Percentiles rank a stretch among this genome's conserved stretches.
phyloP scores from a whole-genome alignment of 53 echinoderm and acorn worm species.

The Apostichopus leukothele region DNA sequence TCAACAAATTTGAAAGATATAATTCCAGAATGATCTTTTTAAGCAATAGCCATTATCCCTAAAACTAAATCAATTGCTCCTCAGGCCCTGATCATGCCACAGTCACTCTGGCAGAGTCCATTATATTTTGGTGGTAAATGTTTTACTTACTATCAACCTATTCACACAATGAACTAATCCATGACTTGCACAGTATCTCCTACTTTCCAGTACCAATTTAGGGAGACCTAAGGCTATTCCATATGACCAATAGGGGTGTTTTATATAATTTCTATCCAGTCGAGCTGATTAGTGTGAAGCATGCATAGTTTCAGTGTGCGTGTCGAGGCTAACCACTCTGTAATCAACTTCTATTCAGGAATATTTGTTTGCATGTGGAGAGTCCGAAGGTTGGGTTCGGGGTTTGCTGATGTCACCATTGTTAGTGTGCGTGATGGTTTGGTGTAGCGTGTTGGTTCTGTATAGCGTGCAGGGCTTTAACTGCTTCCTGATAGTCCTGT shows the following conservation, averaged over 20 bases:
- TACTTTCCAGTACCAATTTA: background rate
- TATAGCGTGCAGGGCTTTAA: background rate
- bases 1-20: too few relatives aligned
- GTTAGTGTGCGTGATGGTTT: background rate
- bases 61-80: background rate
- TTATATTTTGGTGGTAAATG: background rate
- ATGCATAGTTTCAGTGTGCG: background rate
- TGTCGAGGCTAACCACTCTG: background rate
- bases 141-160: background rate
- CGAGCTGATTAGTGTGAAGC: too few relatives aligned
- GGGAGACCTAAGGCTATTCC: background rate
- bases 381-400: background rate
- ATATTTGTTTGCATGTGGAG: background rate
- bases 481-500: background rate
- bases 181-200: background rate
- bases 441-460: background rate
- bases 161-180: background rate
- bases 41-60: background rate
- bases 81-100: background rate
- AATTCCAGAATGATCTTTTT: too few relatives aligned
- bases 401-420: background rate
- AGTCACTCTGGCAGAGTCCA: background rate
- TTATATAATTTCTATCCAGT: too few relatives aligned
- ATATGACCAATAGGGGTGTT: background rate
- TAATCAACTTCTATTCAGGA: background rate